Base-by-base conservation (phyloP, 2,888 invertebrate species). In the Campoletis raptor region DNA sequence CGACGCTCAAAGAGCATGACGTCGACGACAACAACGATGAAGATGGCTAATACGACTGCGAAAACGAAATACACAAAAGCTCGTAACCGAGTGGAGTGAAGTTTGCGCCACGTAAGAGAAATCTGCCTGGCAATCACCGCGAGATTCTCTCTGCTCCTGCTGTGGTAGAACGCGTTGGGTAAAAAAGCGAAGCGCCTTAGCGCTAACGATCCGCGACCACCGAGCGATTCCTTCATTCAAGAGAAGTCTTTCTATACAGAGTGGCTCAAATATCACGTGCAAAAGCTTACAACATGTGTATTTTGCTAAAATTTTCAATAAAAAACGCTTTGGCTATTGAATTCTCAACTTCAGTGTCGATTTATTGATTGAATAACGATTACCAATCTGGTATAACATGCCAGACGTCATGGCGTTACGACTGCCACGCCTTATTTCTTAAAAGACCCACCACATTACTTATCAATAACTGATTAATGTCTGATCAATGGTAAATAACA, bases 131-230 rank as follows among this genome's bases (percentile, higher is more conserved):
- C 86, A 86, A 86, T 84, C 84, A 78, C 69, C 84, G 80, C 48
- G 42, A 90, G 89, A 89, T 88, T 90, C 86, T 61, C 64, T 80
- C 40, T 70, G 78, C 79, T 72, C 24, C 45, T 72, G 78, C 40
- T 66, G 77, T 70, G 74, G 64, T 83, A 78, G 80, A 80, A 83
- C 76, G 66, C 80, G 76, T 72, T 12, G 45, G 52, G 66, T 54
- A 54, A 73, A 42, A 85, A 79, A 76, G 30, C 54, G 52, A 64
- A 79, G 61, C 78, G 30, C 64, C 69, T 54, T 67, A 80, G 54
- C 86, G 89, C 89, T 91, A 91, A 91, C 91, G 91, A 91, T 89
- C 90, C 88, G 86, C 88, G 88, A 88, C 88, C 89, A 86, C 89
- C 89, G 86, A 88, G 81, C 87, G 81, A 81, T 77, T 81, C 83